These are phyloP conservation scores for Anhinga anhinga DNA, from an alignment of 2,113 vertebrate genomes.

Conservation along the genomic window DNA sequence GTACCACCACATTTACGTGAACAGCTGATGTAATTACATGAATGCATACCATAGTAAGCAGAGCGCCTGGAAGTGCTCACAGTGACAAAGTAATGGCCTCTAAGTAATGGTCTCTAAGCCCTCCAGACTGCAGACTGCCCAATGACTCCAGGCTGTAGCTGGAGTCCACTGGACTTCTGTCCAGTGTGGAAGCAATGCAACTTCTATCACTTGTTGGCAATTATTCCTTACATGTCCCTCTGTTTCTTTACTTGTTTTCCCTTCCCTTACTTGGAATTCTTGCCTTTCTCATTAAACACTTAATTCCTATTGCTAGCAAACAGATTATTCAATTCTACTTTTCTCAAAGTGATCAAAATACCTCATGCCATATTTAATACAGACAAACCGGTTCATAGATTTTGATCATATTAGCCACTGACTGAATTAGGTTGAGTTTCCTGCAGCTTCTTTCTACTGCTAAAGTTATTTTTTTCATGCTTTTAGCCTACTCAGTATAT, in stretches of 20 bases:
- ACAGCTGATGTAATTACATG: neutral
- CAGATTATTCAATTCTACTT: neutral
- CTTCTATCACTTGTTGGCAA: neutral
- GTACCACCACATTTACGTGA: rapidly evolving
- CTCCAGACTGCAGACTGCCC: neutral
- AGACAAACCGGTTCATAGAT: neutral
- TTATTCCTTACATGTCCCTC: neutral
- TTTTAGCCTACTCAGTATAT: conserved; percentile 63
- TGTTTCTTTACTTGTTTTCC: neutral
- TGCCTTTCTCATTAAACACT: neutral
- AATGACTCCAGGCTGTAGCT: neutral
- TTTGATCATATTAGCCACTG: conserved; percentile 53
- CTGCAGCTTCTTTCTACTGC: conserved; percentile 44
- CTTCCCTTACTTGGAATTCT: neutral
- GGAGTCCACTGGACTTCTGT: neutral
- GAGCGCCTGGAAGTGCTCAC: neutral
- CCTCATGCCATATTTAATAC: neutral
- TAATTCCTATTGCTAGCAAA: neutral
- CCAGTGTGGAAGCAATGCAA: neutral
- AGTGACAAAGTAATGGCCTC: neutral
- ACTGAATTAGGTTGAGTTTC: conserved; percentile 54
- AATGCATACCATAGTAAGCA: neutral
- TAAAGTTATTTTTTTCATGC: conserved; percentile 40
- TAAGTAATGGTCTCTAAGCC: neutral
- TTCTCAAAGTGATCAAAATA: neutral